Conservation (phyloP, 2,888 invertebrate genomes). For the Uropetala carovei region DNA sequence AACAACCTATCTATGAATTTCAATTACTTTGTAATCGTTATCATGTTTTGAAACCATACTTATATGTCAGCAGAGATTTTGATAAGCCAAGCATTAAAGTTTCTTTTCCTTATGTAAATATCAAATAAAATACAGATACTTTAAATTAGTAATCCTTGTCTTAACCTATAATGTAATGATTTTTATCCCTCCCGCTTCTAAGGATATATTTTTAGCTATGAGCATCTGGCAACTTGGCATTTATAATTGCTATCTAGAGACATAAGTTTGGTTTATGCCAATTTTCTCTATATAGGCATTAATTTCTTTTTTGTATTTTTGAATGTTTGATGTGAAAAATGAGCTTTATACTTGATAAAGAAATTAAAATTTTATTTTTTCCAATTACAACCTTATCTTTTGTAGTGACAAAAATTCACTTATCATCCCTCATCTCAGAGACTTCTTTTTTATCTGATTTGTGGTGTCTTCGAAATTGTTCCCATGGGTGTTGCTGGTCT, state of each 20-base stretch:
- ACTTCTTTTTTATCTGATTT: slow-evolving; percentile 69
- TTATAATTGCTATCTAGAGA: neutral
- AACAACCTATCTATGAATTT: no score
- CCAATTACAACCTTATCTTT: neutral
- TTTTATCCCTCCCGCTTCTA: no score
- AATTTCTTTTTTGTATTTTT: neutral
- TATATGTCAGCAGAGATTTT: no score
- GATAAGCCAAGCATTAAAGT: no score
- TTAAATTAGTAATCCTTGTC: no score
- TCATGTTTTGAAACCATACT: no score
- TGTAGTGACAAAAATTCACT: neutral
- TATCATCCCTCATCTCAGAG: neutral
- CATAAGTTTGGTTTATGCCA: neutral
- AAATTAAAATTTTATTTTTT: slow-evolving; percentile 13
- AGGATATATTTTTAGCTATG: no score
- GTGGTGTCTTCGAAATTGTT: slow-evolving; percentile 77
- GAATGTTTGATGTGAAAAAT: neutral
- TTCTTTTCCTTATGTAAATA: no score
- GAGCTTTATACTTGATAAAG: slow-evolving; percentile 12
- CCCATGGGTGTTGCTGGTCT: slow-evolving; percentile 80
- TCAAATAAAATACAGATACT: no score
- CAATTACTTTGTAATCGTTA: no score
- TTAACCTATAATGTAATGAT: no score
- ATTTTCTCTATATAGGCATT: neutral
- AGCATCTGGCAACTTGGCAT: neutral